Evolutionary conservation across 2,797 vertebrate species (phyloP).

Genomic region (Rhynchotus rufescens): DNA sequence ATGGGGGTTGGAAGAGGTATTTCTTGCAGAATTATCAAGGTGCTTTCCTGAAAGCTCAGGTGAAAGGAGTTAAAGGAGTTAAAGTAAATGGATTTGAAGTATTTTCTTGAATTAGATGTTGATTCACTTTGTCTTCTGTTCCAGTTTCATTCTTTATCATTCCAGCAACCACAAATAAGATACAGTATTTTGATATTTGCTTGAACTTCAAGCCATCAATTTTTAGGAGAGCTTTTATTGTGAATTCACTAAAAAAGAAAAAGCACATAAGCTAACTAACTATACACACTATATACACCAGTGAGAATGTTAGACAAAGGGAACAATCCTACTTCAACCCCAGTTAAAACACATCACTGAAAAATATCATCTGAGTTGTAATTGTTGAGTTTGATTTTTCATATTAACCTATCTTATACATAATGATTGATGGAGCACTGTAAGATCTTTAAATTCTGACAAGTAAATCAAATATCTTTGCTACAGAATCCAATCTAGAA

Average conservation of each 20-base stretch:
- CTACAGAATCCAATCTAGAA: constrained; percentile 64
- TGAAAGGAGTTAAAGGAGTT: background rate
- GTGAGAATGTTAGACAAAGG: background rate
- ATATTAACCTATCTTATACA: constrained; percentile 4
- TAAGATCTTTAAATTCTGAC: constrained; percentile 53
- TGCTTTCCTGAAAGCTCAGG: background rate
- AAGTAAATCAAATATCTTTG: constrained; percentile 71
- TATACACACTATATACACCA: background rate
- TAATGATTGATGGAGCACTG: constrained; percentile 51
- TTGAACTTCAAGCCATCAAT: background rate
- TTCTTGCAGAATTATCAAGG: background rate
- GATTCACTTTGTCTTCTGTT: background rate
- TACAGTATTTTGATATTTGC: background rate
- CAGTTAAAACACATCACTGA: background rate
- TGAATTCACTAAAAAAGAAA: background rate
- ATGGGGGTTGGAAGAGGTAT: background rate
- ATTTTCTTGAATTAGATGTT: fast-evolving
- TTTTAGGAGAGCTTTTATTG: background rate
- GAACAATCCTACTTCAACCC: background rate
- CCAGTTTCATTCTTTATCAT: background rate
- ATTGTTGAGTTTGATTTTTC: background rate
- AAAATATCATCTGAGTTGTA: background rate
- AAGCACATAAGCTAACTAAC: background rate
- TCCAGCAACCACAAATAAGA: background rate
- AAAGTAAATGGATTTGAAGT: background rate